phyloP scores from a whole-genome alignment of 35 echinoderm and acorn worm genomes.

The Ophiothrix spiculata region DNA sequence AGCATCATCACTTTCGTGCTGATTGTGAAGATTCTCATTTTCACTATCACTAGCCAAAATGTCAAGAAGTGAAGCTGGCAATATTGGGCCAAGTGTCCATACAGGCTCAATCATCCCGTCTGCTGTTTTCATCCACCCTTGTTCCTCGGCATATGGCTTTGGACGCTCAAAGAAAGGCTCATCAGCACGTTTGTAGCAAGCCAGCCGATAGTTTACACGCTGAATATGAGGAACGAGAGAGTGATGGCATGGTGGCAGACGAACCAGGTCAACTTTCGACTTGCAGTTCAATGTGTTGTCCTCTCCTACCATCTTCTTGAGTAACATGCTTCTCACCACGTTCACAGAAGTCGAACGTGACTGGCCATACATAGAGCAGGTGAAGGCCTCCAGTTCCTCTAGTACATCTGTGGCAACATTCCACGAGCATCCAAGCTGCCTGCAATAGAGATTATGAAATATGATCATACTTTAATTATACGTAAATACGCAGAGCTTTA shows the following conservation, averaged over 20 bases:
- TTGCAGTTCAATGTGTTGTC: conserved; percentile 19
- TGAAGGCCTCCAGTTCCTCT: conserved; percentile 52
- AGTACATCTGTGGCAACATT: conserved; percentile 22
- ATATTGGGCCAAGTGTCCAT: conserved; percentile 20
- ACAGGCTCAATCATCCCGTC: conserved; percentile 40
- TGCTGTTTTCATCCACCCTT: conserved; percentile 44
- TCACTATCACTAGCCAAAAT: conserved; percentile 3
- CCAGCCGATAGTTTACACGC: conserved; percentile 35
- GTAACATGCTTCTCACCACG: neutral
- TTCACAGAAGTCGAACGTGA: conserved; percentile 17
- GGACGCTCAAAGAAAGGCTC: conserved; percentile 6
- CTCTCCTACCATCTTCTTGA: conserved; percentile 28
- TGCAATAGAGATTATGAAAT: conserved; percentile 4
- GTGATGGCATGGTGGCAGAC: conserved; percentile 40
- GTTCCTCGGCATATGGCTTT: conserved; percentile 16
- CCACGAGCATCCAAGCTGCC: conserved; percentile 55
- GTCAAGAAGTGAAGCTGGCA: conserved; percentile 42
- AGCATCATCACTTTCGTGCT: neutral
- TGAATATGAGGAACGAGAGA: conserved; percentile 28
- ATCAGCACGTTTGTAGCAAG: conserved; percentile 34
- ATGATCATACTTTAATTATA: neutral
- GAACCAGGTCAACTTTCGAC: conserved; percentile 29
- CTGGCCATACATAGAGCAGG: conserved; percentile 62
- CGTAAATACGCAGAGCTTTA: neutral
- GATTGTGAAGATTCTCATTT: neutral